These are phyloP conservation scores for Eolophus roseicapilla DNA, from an alignment of 2,113 vertebrate species.

Conservation along the genomic window DNA sequence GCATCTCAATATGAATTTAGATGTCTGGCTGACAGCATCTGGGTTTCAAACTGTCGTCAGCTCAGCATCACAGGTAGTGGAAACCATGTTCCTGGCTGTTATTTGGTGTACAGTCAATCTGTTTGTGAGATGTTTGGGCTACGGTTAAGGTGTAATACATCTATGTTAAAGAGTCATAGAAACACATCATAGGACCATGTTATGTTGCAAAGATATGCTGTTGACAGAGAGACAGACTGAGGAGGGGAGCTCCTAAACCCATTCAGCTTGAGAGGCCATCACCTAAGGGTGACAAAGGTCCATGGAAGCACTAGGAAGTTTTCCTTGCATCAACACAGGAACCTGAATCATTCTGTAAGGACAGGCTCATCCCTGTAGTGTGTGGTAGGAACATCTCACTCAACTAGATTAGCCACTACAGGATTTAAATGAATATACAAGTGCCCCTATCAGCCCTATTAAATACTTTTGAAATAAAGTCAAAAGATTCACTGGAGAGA, in stretches of 20 bases:
- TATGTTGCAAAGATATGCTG: background rate
- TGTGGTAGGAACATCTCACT: background rate
- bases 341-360: accelerated
- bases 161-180: background rate
- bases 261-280: background rate
- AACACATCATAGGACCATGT: background rate
- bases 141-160: background rate
- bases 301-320: background rate
- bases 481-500: background rate
- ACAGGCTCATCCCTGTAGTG: accelerated
- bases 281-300: background rate
- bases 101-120: background rate
- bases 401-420: background rate
- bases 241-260: background rate
- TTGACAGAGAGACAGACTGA: background rate
- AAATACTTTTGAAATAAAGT: background rate
- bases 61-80: background rate
- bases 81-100: background rate
- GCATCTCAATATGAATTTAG: background rate
- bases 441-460: background rate
- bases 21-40: background rate
- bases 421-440: background rate
- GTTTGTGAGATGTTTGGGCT: background rate
- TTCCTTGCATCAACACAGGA: accelerated
- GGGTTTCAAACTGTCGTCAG: background rate